Conservation (phyloP, 2,797 vertebrate genomes). For the Octomys mimax region DNA sequence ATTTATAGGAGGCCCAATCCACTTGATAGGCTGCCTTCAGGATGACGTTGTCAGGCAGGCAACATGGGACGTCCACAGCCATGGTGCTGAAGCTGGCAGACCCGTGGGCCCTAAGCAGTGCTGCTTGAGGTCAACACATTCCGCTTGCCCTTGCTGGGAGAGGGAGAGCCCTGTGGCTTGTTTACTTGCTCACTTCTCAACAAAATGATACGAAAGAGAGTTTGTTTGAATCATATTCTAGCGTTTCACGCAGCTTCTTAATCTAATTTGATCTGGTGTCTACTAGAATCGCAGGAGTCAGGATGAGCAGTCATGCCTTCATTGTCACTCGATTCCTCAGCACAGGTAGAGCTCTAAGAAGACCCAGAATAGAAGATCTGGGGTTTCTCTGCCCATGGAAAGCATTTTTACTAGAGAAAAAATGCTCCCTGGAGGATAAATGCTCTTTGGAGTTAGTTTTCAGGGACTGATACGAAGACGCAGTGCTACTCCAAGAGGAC, state of each 20-base stretch:
- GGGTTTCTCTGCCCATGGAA: neutral
- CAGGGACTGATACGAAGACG: neutral
- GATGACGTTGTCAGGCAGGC: neutral
- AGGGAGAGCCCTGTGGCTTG: neutral
- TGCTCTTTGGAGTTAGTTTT: neutral
- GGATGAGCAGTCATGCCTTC: neutral
- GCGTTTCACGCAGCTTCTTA: neutral
- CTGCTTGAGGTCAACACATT: neutral
- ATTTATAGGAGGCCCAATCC: neutral
- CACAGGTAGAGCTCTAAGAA: neutral
- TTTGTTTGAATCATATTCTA: neutral
- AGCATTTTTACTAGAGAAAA: neutral
- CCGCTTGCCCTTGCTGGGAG: too few relatives aligned
- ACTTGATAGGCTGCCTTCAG: neutral
- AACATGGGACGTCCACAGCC: accelerated
- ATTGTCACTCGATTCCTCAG: neutral
- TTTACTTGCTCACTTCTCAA: neutral
- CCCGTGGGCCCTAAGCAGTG: neutral
- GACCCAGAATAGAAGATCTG: neutral
- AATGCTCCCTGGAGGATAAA: neutral
- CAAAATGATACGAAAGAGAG: neutral
- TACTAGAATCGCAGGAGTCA: neutral
- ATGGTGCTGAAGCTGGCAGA: neutral
- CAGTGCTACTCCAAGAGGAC: neutral
- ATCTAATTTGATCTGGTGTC: neutral